phyloP scores from a whole-genome alignment of 2,797 vertebrate genomes.

The Epinephelus awoara region DNA sequence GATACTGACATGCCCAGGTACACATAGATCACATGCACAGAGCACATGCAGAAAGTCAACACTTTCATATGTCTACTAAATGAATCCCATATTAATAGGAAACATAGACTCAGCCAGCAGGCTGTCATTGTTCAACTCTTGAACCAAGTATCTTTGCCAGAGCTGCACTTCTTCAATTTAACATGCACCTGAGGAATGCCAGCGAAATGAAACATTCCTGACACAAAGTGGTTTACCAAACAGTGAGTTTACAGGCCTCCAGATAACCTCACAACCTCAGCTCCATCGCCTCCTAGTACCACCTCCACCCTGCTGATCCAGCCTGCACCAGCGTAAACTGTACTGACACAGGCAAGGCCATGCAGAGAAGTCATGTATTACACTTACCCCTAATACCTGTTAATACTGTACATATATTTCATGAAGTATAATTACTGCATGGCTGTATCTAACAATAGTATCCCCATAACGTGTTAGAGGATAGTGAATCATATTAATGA shows the following conservation, averaged over 20 bases:
- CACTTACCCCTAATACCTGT: background rate
- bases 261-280: constrained; percentile 42
- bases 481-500: constrained; percentile 1
- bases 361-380: background rate
- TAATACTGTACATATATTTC: background rate
- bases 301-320: constrained; percentile 42
- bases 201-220: constrained; percentile 47
- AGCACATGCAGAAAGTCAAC: background rate
- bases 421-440: background rate
- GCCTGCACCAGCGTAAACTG: constrained; percentile 19
- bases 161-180: constrained; percentile 11
- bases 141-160: constrained; percentile 19
- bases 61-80: background rate
- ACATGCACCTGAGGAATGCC: constrained; percentile 42
- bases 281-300: constrained; percentile 70
- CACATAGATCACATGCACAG: background rate
- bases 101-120: constrained; percentile 8
- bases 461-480: background rate
- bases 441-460: background rate
- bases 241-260: constrained; percentile 15
- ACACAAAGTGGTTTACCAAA: constrained; percentile 31
- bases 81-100: constrained; percentile 23
- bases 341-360: constrained; percentile 13
- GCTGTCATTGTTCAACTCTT: constrained; percentile 28
- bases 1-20: background rate